Base-by-base conservation (phyloP, 2,888 invertebrate genomes). In the Latrodectus hesperus region DNA sequence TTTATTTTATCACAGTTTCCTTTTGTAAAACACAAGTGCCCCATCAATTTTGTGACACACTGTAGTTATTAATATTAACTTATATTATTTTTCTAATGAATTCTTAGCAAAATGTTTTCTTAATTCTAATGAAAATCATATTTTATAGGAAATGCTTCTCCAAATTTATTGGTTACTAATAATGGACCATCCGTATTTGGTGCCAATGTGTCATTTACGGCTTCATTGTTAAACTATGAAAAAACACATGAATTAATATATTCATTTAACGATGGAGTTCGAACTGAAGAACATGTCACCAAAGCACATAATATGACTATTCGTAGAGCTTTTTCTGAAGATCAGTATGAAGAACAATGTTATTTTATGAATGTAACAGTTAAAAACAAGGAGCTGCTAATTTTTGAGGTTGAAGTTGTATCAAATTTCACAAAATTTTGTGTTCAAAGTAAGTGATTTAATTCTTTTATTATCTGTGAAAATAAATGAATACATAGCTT, bases 121-220 rank as follows among this genome's bases (percentile, higher is more conserved):
- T n/a, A n/a, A n/a, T n/a, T n/a, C n/a, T n/a, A n/a, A n/a, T n/a
- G 51, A 8, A 64, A 64, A n/a, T 14, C 60, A 14, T 71, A 10
- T 77, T 60, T 79, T 86, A 16, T 70, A 86, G 85, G 51, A 2
- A 17, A 9, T 12, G 26, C 70, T n/a, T 38, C 64, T 4, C 64
- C 80, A 3, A 12, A 49, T 17, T 55, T 87, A 49, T n/a, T 71
- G 9, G 91, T 96, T 89, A 92, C 93, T 14, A 94, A 94, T 89
- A 94, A 95, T 92, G 95, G 95, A 11, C 95, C 95, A 73, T 94
- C 95, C n/a, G 94, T 96, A 17, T 92, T 94, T 80, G 96, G 96
- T 38, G 95, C 95, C 8, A 94, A 94, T 78, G 93, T 96, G 68
- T 95, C 94, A 89, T 95, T 96, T 91, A 94, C 92, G 90, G 95